Percentiles rank a stretch among this genome's conserved stretches.
Evolutionary conservation across 2,797 vertebrate species (phyloP).

Genomic region (Gobionotothen gibberifrons): DNA sequence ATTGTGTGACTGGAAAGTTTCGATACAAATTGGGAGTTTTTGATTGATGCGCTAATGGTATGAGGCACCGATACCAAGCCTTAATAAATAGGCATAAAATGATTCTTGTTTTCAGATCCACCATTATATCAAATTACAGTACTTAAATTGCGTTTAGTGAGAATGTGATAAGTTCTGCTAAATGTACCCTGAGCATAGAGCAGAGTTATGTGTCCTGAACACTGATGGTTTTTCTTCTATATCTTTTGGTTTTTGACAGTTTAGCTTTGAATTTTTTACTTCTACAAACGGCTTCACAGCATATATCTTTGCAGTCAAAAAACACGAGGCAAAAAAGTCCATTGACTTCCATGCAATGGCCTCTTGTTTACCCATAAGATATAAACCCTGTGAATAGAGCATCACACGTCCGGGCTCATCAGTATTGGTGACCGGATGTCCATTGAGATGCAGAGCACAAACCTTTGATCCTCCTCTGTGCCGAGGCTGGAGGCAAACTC

Average conservation of each 20-base stretch:
- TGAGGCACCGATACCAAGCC: no score
- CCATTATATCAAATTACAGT: neutral
- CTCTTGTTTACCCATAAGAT: slow-evolving; percentile 71
- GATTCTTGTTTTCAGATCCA: neutral
- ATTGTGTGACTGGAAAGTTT: no score
- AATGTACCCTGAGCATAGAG: neutral
- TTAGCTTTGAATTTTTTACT: slow-evolving; percentile 7
- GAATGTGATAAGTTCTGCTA: neutral
- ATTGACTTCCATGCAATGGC: slow-evolving; percentile 58
- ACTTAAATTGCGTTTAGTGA: neutral
- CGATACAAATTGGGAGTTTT: no score
- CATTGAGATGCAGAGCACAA: slow-evolving; percentile 85
- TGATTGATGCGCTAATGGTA: no score
- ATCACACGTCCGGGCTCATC: slow-evolving; percentile 75
- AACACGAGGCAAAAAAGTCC: neutral
- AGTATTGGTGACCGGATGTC: slow-evolving; percentile 82
- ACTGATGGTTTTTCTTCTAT: neutral
- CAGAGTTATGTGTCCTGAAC: slow-evolving; percentile 2
- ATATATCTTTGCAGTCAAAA: slow-evolving; percentile 12
- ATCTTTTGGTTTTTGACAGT: neutral
- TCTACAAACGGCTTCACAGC: slow-evolving; percentile 4
- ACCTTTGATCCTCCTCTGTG: slow-evolving; percentile 83
- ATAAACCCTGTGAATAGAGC: slow-evolving; percentile 72
- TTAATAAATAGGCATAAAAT: neutral
- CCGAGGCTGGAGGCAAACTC: slow-evolving; percentile 77